Evolutionary conservation across 2,797 vertebrate genomes (phyloP).

Genomic region (Pseudotriccus pelzelni): DNA sequence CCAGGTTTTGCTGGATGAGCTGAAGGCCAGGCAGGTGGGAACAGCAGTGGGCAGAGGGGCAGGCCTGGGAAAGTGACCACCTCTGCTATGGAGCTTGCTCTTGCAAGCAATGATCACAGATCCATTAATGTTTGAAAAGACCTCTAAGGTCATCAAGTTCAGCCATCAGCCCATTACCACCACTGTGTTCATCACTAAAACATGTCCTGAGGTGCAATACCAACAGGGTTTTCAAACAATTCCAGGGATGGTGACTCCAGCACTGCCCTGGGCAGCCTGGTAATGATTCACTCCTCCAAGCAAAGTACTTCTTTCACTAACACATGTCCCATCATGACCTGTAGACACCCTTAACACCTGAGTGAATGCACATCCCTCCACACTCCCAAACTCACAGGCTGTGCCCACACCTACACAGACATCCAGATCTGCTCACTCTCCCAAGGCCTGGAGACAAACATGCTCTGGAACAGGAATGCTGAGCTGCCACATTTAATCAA

Average conservation of each 20-base stretch:
- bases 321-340: not conserved
- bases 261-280: not conserved
- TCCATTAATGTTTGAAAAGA: not conserved
- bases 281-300: not conserved
- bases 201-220: not conserved
- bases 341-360: not conserved
- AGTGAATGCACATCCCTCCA: too few species aligned
- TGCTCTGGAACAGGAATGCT: not conserved
- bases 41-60: not conserved
- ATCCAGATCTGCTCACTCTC: too few species aligned
- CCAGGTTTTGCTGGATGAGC: not conserved
- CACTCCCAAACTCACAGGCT: not conserved
- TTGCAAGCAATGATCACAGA: not conserved
- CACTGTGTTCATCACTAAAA: not conserved
- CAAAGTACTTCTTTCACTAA: not conserved
- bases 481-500: not conserved
- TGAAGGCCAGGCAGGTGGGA: not conserved
- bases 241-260: not conserved
- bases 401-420: too few species aligned
- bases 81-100: not conserved
- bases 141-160: not conserved
- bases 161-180: too few species aligned
- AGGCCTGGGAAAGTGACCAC: not conserved
- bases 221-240: not conserved
- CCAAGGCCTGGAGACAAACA: not conserved